Conservation (phyloP, 1,140 invertebrate genomes). For the Amyelois transitella region DNA sequence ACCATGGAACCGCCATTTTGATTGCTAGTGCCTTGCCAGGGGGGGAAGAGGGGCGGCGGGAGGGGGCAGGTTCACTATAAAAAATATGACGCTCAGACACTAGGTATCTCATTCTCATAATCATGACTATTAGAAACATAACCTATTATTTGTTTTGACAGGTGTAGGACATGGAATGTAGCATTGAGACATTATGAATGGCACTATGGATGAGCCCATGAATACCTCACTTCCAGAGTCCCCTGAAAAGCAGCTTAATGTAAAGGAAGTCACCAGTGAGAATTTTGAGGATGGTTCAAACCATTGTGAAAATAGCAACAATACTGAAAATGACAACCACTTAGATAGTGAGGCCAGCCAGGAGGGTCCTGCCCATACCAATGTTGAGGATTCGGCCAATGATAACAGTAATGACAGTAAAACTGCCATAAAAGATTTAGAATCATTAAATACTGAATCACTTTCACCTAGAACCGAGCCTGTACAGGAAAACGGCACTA, state of each 20-base stretch:
- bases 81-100: constrained; percentile 53
- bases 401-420: constrained; percentile 11
- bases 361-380: constrained; percentile 4
- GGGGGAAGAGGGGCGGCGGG: constrained; percentile 35
- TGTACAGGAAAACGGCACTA: constrained; percentile 17
- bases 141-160: constrained; percentile 50
- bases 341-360: constrained; percentile 12
- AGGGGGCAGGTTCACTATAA: constrained; percentile 46
- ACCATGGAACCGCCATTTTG: constrained; percentile 66
- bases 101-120: constrained; percentile 30
- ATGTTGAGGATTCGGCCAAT: constrained; percentile 6
- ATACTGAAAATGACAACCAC: constrained; percentile 18
- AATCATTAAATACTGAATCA: not conserved
- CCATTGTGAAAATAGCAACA: constrained; percentile 19
- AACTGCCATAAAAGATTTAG: not conserved
- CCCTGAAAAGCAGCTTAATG: constrained; percentile 8
- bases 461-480: constrained; percentile 3
- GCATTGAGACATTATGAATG: constrained; percentile 49
- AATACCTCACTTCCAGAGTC: constrained; percentile 21
- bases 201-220: constrained; percentile 41
- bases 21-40: constrained; percentile 57
- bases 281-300: constrained; percentile 14
- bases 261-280: constrained; percentile 10
- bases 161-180: constrained; percentile 49
- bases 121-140: constrained; percentile 34